Percentiles rank a stretch among this genome's conserved stretches.
Evolutionary conservation across 2,797 vertebrate species (phyloP).

Genomic region (Spizella passerina): DNA sequence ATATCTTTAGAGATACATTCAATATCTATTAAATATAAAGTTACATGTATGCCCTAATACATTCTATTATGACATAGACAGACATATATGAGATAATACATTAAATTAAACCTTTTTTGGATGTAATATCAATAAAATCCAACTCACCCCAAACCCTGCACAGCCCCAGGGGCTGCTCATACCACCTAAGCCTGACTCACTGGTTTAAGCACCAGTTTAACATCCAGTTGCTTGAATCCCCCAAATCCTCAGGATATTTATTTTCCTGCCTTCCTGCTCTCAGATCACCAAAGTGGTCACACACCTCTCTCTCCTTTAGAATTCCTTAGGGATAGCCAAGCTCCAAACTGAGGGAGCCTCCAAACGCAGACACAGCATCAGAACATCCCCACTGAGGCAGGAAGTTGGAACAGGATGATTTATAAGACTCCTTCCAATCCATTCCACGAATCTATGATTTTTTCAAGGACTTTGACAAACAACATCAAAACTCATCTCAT

Average conservation of each 20-base stretch:
- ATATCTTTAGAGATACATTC: neutral
- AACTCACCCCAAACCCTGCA: accelerated
- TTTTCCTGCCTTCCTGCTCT: neutral
- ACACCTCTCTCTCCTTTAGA: neutral
- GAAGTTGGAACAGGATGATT: neutral
- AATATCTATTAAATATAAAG: neutral
- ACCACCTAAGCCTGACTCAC: neutral
- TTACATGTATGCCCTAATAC: neutral
- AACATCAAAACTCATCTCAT: neutral
- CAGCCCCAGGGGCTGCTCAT: neutral
- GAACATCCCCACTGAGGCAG: neutral
- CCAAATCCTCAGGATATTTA: neutral
- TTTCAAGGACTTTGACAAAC: neutral
- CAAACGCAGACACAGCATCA: accelerated
- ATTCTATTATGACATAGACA: neutral
- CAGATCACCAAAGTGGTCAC: neutral
- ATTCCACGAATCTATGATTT: neutral
- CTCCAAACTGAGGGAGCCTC: neutral
- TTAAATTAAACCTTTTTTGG: neutral
- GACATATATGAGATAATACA: neutral
- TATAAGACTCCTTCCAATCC: neutral
- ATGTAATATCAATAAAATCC: neutral
- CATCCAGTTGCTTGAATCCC: neutral
- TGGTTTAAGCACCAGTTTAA: neutral
- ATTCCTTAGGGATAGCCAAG: neutral